Evolutionary conservation across 2,113 vertebrate genomes (phyloP), one percentile per base, ranked within the genome.

Genomic region (Tichodroma muraria): DNA sequence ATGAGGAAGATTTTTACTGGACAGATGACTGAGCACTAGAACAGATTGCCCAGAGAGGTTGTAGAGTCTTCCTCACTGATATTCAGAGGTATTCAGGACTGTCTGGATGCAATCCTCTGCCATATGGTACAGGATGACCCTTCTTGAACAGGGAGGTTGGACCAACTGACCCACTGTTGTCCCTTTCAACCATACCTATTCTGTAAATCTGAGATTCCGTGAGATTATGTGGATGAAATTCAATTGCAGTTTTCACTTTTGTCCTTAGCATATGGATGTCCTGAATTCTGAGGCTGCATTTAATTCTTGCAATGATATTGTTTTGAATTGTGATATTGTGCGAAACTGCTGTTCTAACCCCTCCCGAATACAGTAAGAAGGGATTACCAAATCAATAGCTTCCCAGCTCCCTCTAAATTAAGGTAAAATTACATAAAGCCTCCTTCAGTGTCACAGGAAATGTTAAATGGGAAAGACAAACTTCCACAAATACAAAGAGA

Each of bases 21-120:
- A 22, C 1, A 1, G 10, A 23, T n/a, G 10, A 40, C n/a, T 38
- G 11, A 3, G 1, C 27, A 20, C 6, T 24, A 27, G 22, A 65
- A 65, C 33, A 23, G 31, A 42, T 49, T 42, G 11, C 11, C 35
- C 13, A 66, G 27, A 65, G 59, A 59, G 7, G 5, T 37, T 73
- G 8, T 50, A 40, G 85, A 23, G 15, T 23, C 37, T 42, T 25
- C 15, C 35, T 52, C 27, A 33, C 31, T 25, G 22, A 42, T 50
- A 85, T 25, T 57, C 42, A 35, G 17, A 42, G 31, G 33, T 28
- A 65, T 44, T 80, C 23, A 50, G 22, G 28, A 59, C 22, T 44
- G 18, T 37, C 59, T 57, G 12, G 37, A 14, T 33, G 9, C 22
- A 86, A 19, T 33, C 8, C 38, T 53, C 18, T 52, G 45, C 14